Base-by-base conservation (phyloP, 2,888 invertebrate genomes). In the Brenthis daphne region DNA sequence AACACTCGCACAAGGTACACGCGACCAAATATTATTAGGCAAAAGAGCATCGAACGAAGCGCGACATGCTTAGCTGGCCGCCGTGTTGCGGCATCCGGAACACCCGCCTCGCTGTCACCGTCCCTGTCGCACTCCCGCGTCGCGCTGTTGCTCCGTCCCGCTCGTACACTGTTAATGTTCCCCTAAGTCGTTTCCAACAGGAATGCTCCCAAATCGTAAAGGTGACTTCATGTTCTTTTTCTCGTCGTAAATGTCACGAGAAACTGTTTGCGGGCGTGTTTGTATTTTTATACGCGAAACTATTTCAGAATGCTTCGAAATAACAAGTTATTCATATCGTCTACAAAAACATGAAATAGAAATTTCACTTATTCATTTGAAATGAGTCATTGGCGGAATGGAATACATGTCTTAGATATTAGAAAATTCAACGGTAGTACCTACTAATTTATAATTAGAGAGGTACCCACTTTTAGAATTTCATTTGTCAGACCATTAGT, bases 121-220 rank as follows among this genome's bases (percentile, higher is more conserved):
- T 37, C 37, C 50, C 55, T 16, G 14, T 54, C 64, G 11, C 65
- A 60, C 50, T 29, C n/a, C 37, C 37, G 37, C 37, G 37, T 50
- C 24, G 4, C 4, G 1, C 60, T 8, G 4, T 50, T 16, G 24
- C n/a, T n/a, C 13, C 47, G 48, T 63, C 53, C 43, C 64, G 12
- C 57, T 65, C 63, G 14, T n/a, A 12, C 73, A 70, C 72, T 65
- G 70, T 72, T 74, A 74, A 73, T 70, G 13, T 29, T 24, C 29
- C n/a, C 67, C 58, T 54, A 60, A 67, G 61, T 72, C 53, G 64
- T 64, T 71, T 64, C 64, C 65, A 37, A 65, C 58, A 70, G 73
- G 76, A 79, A 79, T 77, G 74, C 75, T 74, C 74, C 71, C 60
- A 71, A 77, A 76, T 74, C 73, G 77, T 71, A 77, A 78, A 80